Evolutionary conservation across 1,140 invertebrate species (phyloP), one percentile per base, ranked within the genome.

Genomic region (Callitettix versicolor): DNA sequence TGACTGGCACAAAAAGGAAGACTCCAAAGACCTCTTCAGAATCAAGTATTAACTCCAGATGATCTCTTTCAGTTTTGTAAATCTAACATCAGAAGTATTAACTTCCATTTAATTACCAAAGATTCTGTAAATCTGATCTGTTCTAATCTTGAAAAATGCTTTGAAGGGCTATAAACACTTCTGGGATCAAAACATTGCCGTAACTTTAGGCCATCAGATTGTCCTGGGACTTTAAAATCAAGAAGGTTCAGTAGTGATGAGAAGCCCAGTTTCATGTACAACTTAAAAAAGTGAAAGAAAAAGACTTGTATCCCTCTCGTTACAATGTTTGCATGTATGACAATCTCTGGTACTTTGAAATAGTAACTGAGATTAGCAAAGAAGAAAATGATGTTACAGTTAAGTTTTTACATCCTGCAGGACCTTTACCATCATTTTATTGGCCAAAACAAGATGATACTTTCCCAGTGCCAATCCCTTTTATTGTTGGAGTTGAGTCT

Each of bases 51-150:
- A 50, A 4, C 7, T 21, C 5, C 44, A 20, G 11, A 15, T 21
- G 3, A 6, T 12, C 34, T 50, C 3, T 33, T 26, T 50, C 11
- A 50, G 30, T 50, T 50, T 50, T 50, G 48, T 50, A 17, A 50
- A 50, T 26, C 17, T 30, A 50, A 50, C 30, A 50, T 33, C 20
- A 12, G 24, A 4, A 50, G 34, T 7, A 34, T 50, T 15, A 34
- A 34, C 12, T 26, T 43, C 15, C 6, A 34, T 15, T 20, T 43
- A 6, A 43, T 43, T 43, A 11, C 41, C 7, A 15, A 43, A 43
- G 6, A 43, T 15, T 7, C 41, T 15, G 41, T 43, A 34, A 34
- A 34, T 34, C 33, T 7, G 33, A 34, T 34, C 6, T 34, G 33
- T 34, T 34, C 33, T 34, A 14, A 34, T 14, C 33, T 34, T 34